Evolutionary conservation across 2,888 invertebrate species (phyloP), one percentile per base, ranked within the genome.

Genomic region (Zaprionus obscuricornis): DNA sequence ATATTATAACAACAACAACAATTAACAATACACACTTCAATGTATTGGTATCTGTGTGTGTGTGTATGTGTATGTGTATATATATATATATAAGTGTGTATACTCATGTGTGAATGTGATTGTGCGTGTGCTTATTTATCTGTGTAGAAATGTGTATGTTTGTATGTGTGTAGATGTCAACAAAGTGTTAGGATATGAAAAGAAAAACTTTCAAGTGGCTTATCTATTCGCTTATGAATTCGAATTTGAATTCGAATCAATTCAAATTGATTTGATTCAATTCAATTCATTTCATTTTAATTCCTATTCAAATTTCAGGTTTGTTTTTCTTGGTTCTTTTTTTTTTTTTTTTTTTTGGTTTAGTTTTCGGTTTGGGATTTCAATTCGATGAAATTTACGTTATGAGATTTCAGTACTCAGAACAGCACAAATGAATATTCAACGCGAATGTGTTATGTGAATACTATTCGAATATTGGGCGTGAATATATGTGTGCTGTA

Each of bases 391-490:
- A 86, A 85, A 87, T 85, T 87, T 88, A 88, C 88, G 88, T 88
- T 88, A 88, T 88, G 88, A 81, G 83, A 87, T 88, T 88, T 88
- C 88, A 71, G 71, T 87, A 88, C 87, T 87, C 73, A 74, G 65
- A 57, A 74, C 77, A 87, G 86, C 82, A 84, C 86, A 87, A 79
- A 84, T 67, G 51, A n/a, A 73, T 68, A 81, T 68, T 67, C 62
- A 29, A 49, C 66, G 60, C 33, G 33, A 51, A 43, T 37, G 29
- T 27, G 20, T 10, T 56, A 33, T 29, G 4, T 40, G 39, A 43
- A 51, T 43, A 24, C 29, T 18, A 52, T 18, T 26, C 27, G 24
- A 18, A 34, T 27, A 31, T 36, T n/a, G 36, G 43, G 13, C 42
- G 43, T 37, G 58, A 84, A 76, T 76, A 69, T 64, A 74, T 76